Evolutionary conservation across 2,113 vertebrate genomes (phyloP).

Genomic region (Climacteris rufus): DNA sequence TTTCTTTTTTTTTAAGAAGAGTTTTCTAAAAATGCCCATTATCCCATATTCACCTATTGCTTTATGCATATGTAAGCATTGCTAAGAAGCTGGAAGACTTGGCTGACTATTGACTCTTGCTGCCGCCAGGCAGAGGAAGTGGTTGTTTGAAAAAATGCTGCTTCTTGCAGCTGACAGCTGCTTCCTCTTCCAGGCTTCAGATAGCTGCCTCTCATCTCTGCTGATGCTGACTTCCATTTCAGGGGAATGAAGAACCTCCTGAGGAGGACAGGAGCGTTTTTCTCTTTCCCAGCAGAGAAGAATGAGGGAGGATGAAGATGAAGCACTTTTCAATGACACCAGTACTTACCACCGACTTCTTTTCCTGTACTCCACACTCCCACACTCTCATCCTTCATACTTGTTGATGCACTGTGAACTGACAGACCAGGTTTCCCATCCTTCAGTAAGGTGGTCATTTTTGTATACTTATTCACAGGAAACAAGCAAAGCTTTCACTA

Average conservation of each 20-base stretch:
- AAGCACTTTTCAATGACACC: not conserved
- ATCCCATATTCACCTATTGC: not conserved
- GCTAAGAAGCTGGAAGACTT: not conserved
- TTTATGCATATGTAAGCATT: not conserved
- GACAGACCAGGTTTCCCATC: not conserved
- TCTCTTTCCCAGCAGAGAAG: not conserved
- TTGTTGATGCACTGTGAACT: not conserved
- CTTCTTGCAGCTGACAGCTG: not conserved
- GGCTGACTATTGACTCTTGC: not conserved
- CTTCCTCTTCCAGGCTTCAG: not conserved
- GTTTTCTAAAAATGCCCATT: not conserved
- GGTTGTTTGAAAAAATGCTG: not conserved
- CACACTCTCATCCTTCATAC: not conserved
- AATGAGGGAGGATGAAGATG: not conserved
- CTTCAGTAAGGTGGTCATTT: not conserved
- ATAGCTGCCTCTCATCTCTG: not conserved
- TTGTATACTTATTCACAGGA: not conserved
- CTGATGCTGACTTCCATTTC: not conserved
- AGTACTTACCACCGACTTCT: not conserved
- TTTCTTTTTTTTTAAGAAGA: not conserved
- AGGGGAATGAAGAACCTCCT: not conserved
- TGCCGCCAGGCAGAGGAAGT: not conserved
- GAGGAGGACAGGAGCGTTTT: not conserved
- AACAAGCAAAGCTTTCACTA: not conserved
- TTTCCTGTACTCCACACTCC: not conserved